These are phyloP conservation scores for Temnothorax longispinosus DNA, from an alignment of 1,140 invertebrate species.

Conservation along the genomic window DNA sequence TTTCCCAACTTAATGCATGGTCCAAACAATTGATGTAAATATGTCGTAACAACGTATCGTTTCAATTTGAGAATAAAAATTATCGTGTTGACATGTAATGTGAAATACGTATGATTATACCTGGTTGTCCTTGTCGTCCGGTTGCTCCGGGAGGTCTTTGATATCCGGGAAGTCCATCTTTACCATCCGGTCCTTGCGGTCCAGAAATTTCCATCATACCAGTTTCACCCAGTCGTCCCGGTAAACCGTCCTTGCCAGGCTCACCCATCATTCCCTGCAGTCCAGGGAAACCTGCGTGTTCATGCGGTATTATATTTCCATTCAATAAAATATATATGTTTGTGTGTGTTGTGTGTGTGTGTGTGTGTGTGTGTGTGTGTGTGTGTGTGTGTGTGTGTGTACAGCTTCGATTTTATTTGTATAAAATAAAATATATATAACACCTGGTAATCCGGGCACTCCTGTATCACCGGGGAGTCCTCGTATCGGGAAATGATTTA, in stretches of 20 bases:
- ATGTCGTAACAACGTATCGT: background rate
- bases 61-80: conserved; percentile 9
- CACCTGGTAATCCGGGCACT: conserved; percentile 79
- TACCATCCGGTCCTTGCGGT: conserved; percentile 84
- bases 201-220: conserved; percentile 87
- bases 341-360: no score
- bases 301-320: background rate
- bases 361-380: no score
- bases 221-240: conserved; percentile 86
- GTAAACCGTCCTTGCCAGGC: conserved; percentile 85
- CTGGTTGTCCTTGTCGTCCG: conserved; percentile 78
- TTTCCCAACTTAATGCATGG: conserved; percentile 13
- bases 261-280: conserved; percentile 85
- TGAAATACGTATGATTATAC: conserved; percentile 57
- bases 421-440: background rate
- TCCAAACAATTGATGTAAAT: background rate
- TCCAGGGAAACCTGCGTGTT: conserved; percentile 83
- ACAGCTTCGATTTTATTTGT: background rate
- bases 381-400: no score
- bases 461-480: conserved; percentile 84
- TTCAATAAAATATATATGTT: background rate
- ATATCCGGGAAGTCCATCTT: conserved; percentile 85
- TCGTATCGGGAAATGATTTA: conserved; percentile 79
- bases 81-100: background rate
- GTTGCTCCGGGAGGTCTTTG: conserved; percentile 82